Base-by-base conservation (phyloP, 2,113 vertebrate species). In the Calypte anna region DNA sequence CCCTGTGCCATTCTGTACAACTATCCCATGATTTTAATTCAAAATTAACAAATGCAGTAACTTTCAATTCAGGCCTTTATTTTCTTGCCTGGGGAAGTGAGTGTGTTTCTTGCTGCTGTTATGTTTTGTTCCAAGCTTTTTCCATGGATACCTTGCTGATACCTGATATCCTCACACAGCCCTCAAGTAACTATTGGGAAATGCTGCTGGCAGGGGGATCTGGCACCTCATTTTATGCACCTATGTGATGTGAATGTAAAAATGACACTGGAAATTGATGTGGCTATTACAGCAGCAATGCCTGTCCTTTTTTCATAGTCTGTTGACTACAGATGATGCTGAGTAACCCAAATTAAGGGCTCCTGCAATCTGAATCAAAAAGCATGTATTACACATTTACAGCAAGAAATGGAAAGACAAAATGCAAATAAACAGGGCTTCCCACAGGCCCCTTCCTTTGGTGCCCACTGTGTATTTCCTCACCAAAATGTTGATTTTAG, bases 361-460 rank as follows among this genome's bases (percentile, higher is more conserved):
- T 82, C 0, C 0, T 38, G 43, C 67, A 82, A 27, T 55, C 46
- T 74, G 53, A 91, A 92, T 66, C n/a, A 70, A 54, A 69, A 88
- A 22, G 53, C 25, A 68, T 19, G 23, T 90, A 75, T 77, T 84
- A 81, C 83, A 83, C 28, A 44, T 62, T 86, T 74, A 63, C 46
- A 77, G 38, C 44, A 69, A 92, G 67, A 85, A 87, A 91, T 54
- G 51, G 36, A 93, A 66, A 88, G 69, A 79, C 7, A 50, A 82
- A 82, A 91, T 83, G 61, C 69, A 90, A 83, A 91, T 81, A 86
- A 86, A 86, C 14, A 91, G 79, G 12, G 11, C 74, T 94, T 74
- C 84, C 61, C 72, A 73, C 4, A 61, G 67, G 55, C 25, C 33
- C 54, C 53, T 70, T 90, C 58, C 87, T 75, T 74, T 77, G 59